These are phyloP conservation scores for Keiferia lycopersicella DNA, from an alignment of 2,888 invertebrate genomes.

Conservation along the genomic window DNA sequence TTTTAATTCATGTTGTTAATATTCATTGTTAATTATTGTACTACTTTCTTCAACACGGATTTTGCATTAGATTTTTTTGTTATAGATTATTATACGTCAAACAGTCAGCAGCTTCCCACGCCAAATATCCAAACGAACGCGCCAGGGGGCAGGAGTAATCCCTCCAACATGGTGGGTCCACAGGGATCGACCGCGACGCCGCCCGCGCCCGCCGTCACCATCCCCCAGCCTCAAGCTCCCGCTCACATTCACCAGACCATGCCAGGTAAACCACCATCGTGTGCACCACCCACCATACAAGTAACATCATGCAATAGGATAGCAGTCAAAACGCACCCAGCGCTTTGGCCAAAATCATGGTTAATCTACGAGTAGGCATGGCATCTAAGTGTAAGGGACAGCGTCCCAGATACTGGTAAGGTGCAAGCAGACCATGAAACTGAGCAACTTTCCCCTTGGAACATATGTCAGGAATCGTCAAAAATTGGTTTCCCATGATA, in stretches of 20 bases:
- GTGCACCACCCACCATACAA: not conserved
- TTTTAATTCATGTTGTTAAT: too few species aligned
- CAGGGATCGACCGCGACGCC: slow-evolving; percentile 57
- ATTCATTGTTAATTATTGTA: not conserved
- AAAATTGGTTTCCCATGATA: too few species aligned
- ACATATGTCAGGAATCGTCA: too few species aligned
- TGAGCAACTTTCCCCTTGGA: too few species aligned
- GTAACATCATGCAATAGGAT: too few species aligned
- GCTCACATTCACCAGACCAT: slow-evolving; percentile 65
- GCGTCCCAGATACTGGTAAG: too few species aligned
- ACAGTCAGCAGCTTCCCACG: slow-evolving; percentile 67
- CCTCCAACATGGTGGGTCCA: slow-evolving; percentile 55
- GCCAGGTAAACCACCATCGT: slow-evolving; percentile 46
- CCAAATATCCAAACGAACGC: slow-evolving; percentile 61
- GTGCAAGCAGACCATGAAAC: too few species aligned
- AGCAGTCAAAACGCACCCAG: too few species aligned
- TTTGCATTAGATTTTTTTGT: not conserved
- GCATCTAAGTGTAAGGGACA: too few species aligned
- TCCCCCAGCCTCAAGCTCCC: slow-evolving; percentile 59
- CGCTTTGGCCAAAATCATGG: too few species aligned
- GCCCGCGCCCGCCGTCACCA: slow-evolving; percentile 57
- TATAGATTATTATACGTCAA: slow-evolving; percentile 63
- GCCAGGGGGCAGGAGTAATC: slow-evolving; percentile 52
- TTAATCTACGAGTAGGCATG: too few species aligned
- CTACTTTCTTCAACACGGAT: not conserved